phyloP scores from a whole-genome alignment of 23 tunicate genomes.

The Trididemnum clinides region DNA sequence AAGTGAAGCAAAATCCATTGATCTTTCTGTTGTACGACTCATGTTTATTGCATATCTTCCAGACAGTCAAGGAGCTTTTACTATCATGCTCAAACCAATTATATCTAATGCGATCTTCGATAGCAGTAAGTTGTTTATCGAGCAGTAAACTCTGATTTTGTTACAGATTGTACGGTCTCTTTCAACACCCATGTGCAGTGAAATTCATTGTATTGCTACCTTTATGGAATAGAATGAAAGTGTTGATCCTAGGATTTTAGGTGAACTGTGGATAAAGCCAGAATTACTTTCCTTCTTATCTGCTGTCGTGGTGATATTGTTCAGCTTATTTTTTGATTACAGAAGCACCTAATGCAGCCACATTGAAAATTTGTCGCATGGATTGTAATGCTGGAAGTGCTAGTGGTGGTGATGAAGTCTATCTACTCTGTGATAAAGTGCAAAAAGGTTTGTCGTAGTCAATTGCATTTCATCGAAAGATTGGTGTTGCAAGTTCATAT shows the following conservation, averaged over 20 bases:
- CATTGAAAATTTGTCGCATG: slow-evolving; percentile 93
- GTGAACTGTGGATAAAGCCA: too few relatives aligned
- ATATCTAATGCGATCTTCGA: slow-evolving; percentile 90
- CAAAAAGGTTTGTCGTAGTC: slow-evolving; percentile 69
- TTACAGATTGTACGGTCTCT: not conserved
- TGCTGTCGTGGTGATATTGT: not conserved
- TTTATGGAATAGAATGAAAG: too few relatives aligned
- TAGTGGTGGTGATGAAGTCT: slow-evolving; percentile 85
- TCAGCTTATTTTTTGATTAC: not conserved
- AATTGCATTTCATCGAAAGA: too few relatives aligned
- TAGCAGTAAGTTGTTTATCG: slow-evolving; percentile 73
- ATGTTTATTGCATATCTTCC: slow-evolving; percentile 97
- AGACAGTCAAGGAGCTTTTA: slow-evolving; percentile 90
- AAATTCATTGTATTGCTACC: too few relatives aligned
- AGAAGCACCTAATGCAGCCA: slow-evolving; percentile 97
- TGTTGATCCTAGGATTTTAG: too few relatives aligned
- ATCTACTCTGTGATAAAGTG: slow-evolving; percentile 92
- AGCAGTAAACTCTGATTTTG: not conserved
- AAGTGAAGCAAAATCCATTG: slow-evolving; percentile 94
- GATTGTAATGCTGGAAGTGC: slow-evolving; percentile 84
- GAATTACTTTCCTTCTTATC: not conserved
- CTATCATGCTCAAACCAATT: slow-evolving; percentile 92
- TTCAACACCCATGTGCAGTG: too few relatives aligned
- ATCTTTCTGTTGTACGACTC: slow-evolving; percentile 80
- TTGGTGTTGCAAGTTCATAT: too few relatives aligned